Evolutionary conservation across 2,113 vertebrate genomes (phyloP), one percentile per base, ranked within the genome.

Genomic region (Elaphurus davidianus): DNA sequence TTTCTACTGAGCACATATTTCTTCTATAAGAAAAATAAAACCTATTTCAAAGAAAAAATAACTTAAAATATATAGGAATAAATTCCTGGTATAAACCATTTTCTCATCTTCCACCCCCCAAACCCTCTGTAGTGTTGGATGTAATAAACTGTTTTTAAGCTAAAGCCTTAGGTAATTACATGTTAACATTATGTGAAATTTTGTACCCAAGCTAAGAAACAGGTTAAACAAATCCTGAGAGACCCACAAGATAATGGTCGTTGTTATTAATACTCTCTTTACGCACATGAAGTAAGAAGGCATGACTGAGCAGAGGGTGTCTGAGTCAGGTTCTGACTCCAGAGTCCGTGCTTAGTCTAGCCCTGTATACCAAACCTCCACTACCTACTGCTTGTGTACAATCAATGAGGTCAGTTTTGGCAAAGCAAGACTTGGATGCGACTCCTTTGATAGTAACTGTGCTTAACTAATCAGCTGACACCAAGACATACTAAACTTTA

Each of bases 11-110:
- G 40, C 43, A 88, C 45, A 54, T 76, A 83, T 45, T 92, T 81
- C 23, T 95, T 96, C 83, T 45, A 60, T 74, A 84, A 93, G 43
- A 76, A 67, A 88, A 88, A 85, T 8, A 88, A 45, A 87, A 71
- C 28, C 9, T 74, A 74, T 88, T 88, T 93, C n/a, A 89, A 93
- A 96, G 33, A 93, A 96, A 85, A 93, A 74, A 62, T 76, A 50
- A 59, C 36, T 64, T 91, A 92, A 92, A 89, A 54, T 92, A 93
- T 74, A 23, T 83, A 76, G 85, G 50, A 87, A 81, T 9, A 81
- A 25, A 71, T 78, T 91, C 55, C 89, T 91, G 50, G 36, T 82
- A 59, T 40, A 92, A 93, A 88, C 59, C 8, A 81, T 59, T 81
- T 91, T 85, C 43, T 93, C 40, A 60, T 89, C 45, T 45, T 76